Percentiles rank a stretch among this genome's conserved stretches.
Conservation (phyloP, 2,113 vertebrate species). For the Asarcornis scutulata region DNA sequence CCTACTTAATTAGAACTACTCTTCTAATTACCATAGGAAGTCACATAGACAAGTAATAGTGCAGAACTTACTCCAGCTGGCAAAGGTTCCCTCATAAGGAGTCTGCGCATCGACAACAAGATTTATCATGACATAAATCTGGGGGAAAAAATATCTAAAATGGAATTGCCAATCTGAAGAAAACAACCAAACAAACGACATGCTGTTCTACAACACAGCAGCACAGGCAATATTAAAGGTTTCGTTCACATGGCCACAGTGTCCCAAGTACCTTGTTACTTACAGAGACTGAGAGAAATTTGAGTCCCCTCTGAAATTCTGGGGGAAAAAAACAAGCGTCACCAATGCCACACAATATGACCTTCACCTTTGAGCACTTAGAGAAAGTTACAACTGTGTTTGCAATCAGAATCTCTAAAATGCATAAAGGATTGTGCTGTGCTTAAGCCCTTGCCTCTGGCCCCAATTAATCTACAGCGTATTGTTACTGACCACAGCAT, state of each 20-base stretch:
- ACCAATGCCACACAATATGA: not conserved
- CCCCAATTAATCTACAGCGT: slow-evolving; percentile 33
- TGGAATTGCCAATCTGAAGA: not conserved
- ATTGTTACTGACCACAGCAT: slow-evolving; percentile 9
- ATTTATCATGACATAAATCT: not conserved
- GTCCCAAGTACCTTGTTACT: not conserved
- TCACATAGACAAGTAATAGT: not conserved
- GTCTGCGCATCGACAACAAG: not conserved
- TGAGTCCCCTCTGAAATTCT: not conserved
- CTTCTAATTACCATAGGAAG: not conserved
- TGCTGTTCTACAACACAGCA: not conserved
- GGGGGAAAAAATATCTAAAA: not conserved
- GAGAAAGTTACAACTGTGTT: slow-evolving; percentile 1
- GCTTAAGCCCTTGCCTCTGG: slow-evolving; percentile 41
- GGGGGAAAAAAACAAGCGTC: not conserved
- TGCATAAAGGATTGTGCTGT: slow-evolving; percentile 7
- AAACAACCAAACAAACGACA: not conserved
- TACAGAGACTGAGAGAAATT: not conserved
- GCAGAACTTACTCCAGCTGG: not conserved
- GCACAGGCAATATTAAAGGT: not conserved
- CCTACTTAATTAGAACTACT: not conserved
- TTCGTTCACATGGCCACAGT: not conserved
- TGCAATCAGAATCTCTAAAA: not conserved
- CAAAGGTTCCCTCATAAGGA: not conserved
- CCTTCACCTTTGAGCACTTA: not conserved